Evolutionary conservation across 2,113 vertebrate genomes (phyloP).

Genomic region (Dasyprocta punctata): DNA sequence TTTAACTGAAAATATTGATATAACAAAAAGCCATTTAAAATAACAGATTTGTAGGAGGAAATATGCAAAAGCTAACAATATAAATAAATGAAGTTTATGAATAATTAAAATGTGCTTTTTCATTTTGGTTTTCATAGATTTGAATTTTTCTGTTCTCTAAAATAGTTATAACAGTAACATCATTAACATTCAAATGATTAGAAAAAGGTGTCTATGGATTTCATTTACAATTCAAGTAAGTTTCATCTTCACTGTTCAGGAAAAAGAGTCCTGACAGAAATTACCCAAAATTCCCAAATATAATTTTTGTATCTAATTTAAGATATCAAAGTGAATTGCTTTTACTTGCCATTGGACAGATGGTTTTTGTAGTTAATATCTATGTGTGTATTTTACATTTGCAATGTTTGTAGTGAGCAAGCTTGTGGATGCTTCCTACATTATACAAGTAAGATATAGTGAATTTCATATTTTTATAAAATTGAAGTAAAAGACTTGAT

Average conservation of each 20-base stretch:
- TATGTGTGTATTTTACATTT: accelerated
- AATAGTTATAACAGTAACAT: not conserved
- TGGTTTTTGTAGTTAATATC: not conserved
- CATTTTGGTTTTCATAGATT: constrained; percentile 53
- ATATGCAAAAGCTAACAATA: constrained; percentile 66
- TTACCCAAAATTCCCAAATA: not conserved
- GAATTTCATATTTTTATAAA: not conserved
- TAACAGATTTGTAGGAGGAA: constrained; percentile 73
- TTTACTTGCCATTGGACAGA: too few relatives aligned
- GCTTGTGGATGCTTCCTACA: not conserved
- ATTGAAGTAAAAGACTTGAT: not conserved
- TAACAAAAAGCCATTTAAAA: constrained; percentile 75
- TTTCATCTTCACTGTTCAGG: not conserved
- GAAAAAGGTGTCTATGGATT: constrained; percentile 28
- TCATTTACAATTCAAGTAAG: constrained; percentile 60
- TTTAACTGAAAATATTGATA: constrained; percentile 81
- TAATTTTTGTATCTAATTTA: not conserved
- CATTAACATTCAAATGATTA: constrained; percentile 15
- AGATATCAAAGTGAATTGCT: not conserved
- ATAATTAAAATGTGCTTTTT: constrained; percentile 68
- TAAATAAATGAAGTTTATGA: constrained; percentile 71
- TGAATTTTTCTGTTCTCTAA: constrained; percentile 54
- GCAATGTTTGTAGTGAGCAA: accelerated
- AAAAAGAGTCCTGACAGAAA: not conserved
- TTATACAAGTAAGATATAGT: not conserved